Percentiles rank a stretch among this genome's conserved stretches.
Conservation (phyloP, 2,797 vertebrate genomes). For the Rhinophrynus dorsalis region DNA sequence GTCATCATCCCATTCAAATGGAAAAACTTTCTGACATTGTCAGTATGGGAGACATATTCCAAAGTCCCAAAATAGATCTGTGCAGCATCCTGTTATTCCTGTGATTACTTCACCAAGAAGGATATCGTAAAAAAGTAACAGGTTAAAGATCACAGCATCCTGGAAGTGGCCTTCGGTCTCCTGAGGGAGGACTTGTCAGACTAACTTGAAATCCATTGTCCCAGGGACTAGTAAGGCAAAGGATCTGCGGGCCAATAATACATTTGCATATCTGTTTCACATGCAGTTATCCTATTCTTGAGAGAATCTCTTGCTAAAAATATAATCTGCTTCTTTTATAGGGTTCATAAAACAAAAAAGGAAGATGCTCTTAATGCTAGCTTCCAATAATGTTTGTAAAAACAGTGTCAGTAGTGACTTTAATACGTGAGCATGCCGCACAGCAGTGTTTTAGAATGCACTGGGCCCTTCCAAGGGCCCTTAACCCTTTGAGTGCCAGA, state of each 20-base stretch:
- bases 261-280: not conserved
- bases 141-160: constrained; percentile 39
- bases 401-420: no score
- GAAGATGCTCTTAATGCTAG: no score
- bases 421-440: no score
- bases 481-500: no score
- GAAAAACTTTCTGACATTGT: no score
- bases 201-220: constrained; percentile 37
- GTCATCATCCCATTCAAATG: no score
- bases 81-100: constrained; percentile 43
- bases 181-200: constrained; percentile 39
- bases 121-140: constrained; percentile 45
- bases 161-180: constrained; percentile 42
- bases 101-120: constrained; percentile 28
- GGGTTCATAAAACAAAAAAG: no score
- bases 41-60: constrained; percentile 12
- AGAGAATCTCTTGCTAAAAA: no score
- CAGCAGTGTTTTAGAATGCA: no score
- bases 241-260: constrained; percentile 40
- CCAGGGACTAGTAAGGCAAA: not conserved
- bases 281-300: not conserved
- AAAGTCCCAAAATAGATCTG: constrained; percentile 20
- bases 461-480: no score
- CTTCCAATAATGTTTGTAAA: no score
- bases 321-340: no score